Percentiles rank a stretch among this genome's conserved stretches.
phyloP scores from a whole-genome alignment of 2,113 vertebrate species.

The Lycaon pictus region DNA sequence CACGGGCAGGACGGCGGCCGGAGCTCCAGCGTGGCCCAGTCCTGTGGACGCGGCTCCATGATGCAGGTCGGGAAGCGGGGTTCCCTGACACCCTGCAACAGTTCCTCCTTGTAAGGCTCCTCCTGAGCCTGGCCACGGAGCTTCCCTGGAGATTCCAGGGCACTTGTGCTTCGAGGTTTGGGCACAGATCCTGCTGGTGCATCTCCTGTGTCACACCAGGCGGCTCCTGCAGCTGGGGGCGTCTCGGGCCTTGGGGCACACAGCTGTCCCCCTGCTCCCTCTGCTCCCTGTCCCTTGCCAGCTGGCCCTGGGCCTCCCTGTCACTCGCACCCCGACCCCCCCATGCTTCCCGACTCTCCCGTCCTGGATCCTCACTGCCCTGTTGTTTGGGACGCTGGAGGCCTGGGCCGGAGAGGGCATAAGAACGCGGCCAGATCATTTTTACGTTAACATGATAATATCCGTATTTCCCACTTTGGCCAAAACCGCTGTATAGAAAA shows the following conservation, averaged over 20 bases:
- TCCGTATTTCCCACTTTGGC: neutral
- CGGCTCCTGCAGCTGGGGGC: neutral
- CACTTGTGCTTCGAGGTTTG: neutral
- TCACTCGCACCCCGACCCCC: too few species aligned
- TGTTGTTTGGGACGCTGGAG: neutral
- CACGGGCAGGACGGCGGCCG: fast-evolving
- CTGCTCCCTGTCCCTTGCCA: too few species aligned
- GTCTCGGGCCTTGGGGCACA: neutral
- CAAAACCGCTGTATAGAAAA: neutral
- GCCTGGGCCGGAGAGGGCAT: too few species aligned
- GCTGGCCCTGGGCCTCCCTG: too few species aligned
- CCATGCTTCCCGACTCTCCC: neutral
- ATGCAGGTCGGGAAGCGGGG: neutral
- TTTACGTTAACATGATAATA: neutral
- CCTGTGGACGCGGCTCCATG: too few species aligned
- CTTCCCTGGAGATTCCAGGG: neutral
- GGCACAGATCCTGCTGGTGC: neutral
- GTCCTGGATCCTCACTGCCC: neutral
- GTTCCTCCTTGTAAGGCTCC: neutral
- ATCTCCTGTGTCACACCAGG: neutral
- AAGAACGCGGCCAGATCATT: neutral
- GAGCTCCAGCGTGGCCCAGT: too few species aligned
- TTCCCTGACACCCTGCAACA: neutral
- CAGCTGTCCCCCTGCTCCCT: neutral
- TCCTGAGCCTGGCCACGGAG: neutral